Evolutionary conservation across 2,113 vertebrate genomes (phyloP).

Genomic region (Lagenorhynchus albirostris): DNA sequence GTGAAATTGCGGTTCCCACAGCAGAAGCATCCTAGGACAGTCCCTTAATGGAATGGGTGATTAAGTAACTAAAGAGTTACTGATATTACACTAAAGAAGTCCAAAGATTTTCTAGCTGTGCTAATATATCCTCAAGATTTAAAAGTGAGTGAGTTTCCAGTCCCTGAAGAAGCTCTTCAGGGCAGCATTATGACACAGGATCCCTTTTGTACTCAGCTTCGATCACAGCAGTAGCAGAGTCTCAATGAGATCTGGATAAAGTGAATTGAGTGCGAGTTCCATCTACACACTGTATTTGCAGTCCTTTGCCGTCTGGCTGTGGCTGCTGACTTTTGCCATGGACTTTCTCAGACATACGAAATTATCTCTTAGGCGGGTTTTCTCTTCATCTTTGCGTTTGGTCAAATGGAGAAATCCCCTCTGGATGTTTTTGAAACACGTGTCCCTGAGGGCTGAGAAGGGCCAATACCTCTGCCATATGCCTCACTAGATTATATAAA

Average conservation of each 20-base stretch:
- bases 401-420: neutral
- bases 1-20: neutral
- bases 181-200: neutral
- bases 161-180: fast-evolving
- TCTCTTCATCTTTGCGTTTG: neutral
- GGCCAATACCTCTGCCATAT: neutral
- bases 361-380: neutral
- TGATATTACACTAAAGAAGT: neutral
- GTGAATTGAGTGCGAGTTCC: neutral
- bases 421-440: neutral
- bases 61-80: neutral
- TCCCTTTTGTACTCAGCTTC: too few relatives aligned
- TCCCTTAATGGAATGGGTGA: neutral
- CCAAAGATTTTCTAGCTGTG: neutral
- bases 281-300: fast-evolving
- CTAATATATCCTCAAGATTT: neutral
- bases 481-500: neutral
- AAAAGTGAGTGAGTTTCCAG: neutral
- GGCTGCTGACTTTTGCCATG: neutral
- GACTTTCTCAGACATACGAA: neutral
- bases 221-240: neutral
- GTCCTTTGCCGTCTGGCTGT: neutral
- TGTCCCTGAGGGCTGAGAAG: neutral
- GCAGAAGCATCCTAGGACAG: neutral
- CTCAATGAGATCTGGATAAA: neutral